Evolutionary conservation across 2,113 vertebrate genomes (phyloP).

Genomic region (Silurus glanis): DNA sequence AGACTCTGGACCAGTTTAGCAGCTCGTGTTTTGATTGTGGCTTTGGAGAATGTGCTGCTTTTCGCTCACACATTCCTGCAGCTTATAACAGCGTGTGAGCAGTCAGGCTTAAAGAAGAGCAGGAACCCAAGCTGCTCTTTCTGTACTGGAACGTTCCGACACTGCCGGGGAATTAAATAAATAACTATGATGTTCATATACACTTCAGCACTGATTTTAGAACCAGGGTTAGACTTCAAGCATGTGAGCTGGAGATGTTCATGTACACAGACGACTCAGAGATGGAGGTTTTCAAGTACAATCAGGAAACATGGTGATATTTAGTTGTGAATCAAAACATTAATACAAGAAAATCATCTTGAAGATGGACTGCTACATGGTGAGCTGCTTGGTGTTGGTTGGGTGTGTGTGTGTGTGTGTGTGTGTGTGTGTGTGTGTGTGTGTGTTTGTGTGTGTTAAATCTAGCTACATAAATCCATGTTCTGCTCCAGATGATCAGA

Average conservation of each 20-base stretch:
- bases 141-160: neutral
- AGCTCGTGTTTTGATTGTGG: constrained; percentile 18
- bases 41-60: constrained; percentile 18
- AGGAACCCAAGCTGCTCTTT: neutral
- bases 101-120: neutral
- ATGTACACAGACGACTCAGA: neutral
- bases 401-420: neutral
- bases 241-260: neutral
- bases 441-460: neutral
- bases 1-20: neutral
- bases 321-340: neutral
- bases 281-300: neutral
- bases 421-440: neutral
- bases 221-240: neutral
- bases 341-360: neutral
- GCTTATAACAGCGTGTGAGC: neutral
- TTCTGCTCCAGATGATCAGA: neutral
- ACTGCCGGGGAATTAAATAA: neutral
- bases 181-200: neutral
- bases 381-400: neutral
- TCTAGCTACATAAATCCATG: no score
- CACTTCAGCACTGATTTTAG: neutral
- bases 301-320: neutral
- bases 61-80: constrained; percentile 23
- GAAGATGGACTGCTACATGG: neutral